Base-by-base conservation (phyloP, 2,113 vertebrate species). In the Lampris incognitus region DNA sequence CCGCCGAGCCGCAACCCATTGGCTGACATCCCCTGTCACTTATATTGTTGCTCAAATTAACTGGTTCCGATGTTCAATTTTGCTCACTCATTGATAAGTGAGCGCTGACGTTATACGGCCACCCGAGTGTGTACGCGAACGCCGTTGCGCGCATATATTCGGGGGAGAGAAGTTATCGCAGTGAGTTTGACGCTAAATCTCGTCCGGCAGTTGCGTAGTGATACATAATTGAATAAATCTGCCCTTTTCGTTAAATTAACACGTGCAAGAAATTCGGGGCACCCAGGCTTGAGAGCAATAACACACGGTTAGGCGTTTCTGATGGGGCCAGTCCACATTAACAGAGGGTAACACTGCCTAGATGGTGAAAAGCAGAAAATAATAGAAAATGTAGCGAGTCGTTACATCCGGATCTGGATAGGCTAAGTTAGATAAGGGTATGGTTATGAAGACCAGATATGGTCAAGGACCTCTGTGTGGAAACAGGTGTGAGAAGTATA, bases 1-100 rank as follows among this genome's bases (percentile, higher is more conserved):
- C 5, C 72, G 74, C 84, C 66, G 69, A 1, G n/a, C 49, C 60
- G 60, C 39, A 52, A 64, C 62, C 61, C 62, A 89, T 91, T 90
- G 90, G 91, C 64, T 66, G 24, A 66, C 11, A 38, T 64, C 10
- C 9, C 24, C 3, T 73, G 88, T 88, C 91, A 79, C 3, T 91
- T 85, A 84, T 1, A 49, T 48, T 70, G 57, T 57, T 66, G 51
- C 79, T 64, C 58, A 72, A 82, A 76, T 71, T 75, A 79, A 90
- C 74, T 81, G 82, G 82, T 66, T 87, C 86, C 44, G 72, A 13
- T 60, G 46, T 72, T 49, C 78, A 65, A 85, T 79, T 86, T 85
- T 81, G 82, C 80, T 67, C 89, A 89, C 89, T 91, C 91, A 92
- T 92, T 91, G 89, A 92, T 91, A 81, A 89, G 75, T 41, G 77